Evolutionary conservation across 2,888 invertebrate species (phyloP).

Genomic region (Choristoneura rosaceana): DNA sequence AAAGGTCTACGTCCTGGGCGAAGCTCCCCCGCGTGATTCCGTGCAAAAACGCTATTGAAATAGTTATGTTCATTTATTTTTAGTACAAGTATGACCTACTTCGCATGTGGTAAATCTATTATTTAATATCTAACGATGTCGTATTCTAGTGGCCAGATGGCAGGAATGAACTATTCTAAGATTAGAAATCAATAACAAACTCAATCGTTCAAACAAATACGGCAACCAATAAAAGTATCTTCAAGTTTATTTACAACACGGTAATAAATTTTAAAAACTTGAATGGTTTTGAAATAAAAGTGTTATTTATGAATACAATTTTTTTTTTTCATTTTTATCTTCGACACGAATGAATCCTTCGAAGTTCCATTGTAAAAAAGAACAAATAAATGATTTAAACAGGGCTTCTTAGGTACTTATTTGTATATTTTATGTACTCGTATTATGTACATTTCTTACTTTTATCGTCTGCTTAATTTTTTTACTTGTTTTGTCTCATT

Average conservation of each 20-base stretch:
- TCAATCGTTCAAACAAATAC: constrained; percentile 10
- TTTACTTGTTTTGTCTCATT: no score
- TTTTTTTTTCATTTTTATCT: background rate
- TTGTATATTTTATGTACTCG: no score
- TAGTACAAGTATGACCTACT: constrained; percentile 63
- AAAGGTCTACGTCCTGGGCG: constrained; percentile 25
- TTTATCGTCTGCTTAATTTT: background rate
- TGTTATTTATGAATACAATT: background rate
- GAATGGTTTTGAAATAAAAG: background rate
- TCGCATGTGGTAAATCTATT: constrained; percentile 62
- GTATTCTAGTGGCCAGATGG: constrained; percentile 63
- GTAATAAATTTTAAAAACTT: background rate
- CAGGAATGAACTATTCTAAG: constrained; percentile 5
- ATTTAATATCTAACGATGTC: constrained; percentile 58
- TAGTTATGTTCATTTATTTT: constrained; percentile 66
- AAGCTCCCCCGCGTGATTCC: constrained; percentile 49
- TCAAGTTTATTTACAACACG: constrained; percentile 4
- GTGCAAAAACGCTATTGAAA: constrained; percentile 65
- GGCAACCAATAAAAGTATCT: constrained; percentile 9
- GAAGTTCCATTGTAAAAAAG: background rate
- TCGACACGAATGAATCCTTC: background rate
- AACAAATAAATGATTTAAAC: no score
- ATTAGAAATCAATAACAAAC: constrained; percentile 21
- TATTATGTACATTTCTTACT: background rate
- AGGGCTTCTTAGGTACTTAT: no score